Evolutionary conservation across 2,797 vertebrate species (phyloP).

Genomic region (Ammospiza maritima): DNA sequence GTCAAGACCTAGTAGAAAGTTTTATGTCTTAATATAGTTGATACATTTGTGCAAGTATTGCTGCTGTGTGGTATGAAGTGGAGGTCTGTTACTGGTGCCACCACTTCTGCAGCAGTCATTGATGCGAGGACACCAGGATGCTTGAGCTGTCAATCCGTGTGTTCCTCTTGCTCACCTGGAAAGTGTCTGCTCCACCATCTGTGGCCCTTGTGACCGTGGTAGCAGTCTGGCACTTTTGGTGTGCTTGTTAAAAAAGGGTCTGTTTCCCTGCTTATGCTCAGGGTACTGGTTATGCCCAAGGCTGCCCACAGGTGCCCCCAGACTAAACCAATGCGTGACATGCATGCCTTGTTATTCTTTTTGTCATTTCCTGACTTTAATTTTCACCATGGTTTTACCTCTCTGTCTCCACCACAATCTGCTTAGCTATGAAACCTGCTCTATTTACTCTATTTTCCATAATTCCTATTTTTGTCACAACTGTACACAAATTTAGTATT

Average conservation of each 20-base stretch:
- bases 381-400: background rate
- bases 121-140: background rate
- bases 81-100: background rate
- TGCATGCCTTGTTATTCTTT: background rate
- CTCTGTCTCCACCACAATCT: background rate
- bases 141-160: background rate
- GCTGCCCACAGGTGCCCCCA: rapidly evolving
- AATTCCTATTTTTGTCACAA: background rate
- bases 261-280: background rate
- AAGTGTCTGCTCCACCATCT: background rate
- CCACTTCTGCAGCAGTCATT: background rate
- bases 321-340: rapidly evolving
- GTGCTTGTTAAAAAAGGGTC: background rate
- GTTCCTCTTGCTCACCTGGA: background rate
- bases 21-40: background rate
- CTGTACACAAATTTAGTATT: background rate
- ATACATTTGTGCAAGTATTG: background rate
- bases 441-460: background rate
- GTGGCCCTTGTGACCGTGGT: background rate
- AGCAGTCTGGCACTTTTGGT: background rate
- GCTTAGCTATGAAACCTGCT: background rate
- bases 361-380: background rate
- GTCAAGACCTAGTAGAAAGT: background rate
- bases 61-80: background rate
- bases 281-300: background rate